phyloP scores from a whole-genome alignment of 1,140 invertebrate species.

The Diorhabda sublineata region DNA sequence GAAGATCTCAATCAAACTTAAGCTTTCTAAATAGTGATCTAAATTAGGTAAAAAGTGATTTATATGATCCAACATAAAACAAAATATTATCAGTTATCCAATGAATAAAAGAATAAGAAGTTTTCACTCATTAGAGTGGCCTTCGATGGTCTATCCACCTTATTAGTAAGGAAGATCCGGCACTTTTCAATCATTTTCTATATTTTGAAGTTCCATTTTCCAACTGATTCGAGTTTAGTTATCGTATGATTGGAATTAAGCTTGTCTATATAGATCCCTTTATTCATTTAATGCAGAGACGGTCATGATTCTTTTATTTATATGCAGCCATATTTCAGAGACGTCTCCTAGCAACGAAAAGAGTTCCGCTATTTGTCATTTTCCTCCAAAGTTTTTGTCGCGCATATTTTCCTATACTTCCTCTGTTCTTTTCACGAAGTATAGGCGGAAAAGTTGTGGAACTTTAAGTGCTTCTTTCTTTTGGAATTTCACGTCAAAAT shows the following conservation, averaged over 20 bases:
- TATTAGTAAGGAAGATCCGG: no score
- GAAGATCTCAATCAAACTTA: no score
- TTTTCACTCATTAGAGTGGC: no score
- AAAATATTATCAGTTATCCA: no score
- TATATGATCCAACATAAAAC: no score
- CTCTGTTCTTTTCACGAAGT: slow-evolving; percentile 23
- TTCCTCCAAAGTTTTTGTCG: slow-evolving; percentile 32
- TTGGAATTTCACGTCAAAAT: slow-evolving; percentile 12
- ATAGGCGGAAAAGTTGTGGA: slow-evolving; percentile 27
- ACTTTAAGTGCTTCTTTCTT: slow-evolving; percentile 18
- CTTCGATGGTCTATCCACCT: no score
- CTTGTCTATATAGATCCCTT: not conserved
- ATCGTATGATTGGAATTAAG: not conserved
- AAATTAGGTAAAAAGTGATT: no score
- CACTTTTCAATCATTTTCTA: no score
- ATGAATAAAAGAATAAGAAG: no score
- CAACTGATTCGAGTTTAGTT: not conserved
- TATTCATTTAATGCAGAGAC: slow-evolving; percentile 34
- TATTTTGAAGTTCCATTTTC: no score
- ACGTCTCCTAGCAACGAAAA: slow-evolving; percentile 35
- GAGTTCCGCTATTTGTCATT: slow-evolving; percentile 38
- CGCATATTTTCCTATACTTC: slow-evolving; percentile 32
- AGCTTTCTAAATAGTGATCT: no score
- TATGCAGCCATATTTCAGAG: slow-evolving; percentile 37
- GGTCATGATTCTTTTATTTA: slow-evolving; percentile 35